These are phyloP conservation scores for Drosophila eohydei DNA, from an alignment of 2,888 invertebrate genomes.

Conservation along the genomic window DNA sequence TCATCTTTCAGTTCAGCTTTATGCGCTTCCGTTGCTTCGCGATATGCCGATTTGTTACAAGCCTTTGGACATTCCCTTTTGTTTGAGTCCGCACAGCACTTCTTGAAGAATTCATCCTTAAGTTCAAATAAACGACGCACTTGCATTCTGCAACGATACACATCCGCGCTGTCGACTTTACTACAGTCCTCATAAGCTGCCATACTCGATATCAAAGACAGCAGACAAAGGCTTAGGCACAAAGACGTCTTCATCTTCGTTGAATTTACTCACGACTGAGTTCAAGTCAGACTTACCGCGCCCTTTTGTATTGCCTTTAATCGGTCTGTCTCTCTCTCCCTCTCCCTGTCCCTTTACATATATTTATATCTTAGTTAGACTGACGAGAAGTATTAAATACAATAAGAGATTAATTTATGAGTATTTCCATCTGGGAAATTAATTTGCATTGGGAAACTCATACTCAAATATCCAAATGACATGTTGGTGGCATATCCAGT, in stretches of 20 bases:
- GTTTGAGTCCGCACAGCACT: neutral
- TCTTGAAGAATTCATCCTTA: conserved; percentile 1
- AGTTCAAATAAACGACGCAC: conserved; percentile 11
- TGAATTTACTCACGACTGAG: neutral
- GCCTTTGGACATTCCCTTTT: neutral
- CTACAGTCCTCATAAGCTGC: neutral
- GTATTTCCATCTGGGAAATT: no score
- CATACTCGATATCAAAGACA: neutral
- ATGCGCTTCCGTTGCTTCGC: neutral
- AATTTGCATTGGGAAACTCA: no score
- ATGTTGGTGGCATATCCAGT: no score
- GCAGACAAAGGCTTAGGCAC: neutral
- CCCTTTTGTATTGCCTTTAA: neutral
- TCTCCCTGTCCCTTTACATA: neutral
- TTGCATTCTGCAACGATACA: neutral
- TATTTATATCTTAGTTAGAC: no score
- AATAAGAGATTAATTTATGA: no score
- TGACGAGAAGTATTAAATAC: no score
- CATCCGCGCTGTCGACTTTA: no score
- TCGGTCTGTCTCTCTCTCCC: neutral
- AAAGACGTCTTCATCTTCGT: neutral
- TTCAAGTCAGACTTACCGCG: neutral
- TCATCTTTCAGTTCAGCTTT: neutral
- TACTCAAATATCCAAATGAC: no score
- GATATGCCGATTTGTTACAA: neutral